Evolutionary conservation across 2,888 invertebrate species (phyloP), one percentile per base, ranked within the genome.

Genomic region (Sphaerophoria rueppellii): DNA sequence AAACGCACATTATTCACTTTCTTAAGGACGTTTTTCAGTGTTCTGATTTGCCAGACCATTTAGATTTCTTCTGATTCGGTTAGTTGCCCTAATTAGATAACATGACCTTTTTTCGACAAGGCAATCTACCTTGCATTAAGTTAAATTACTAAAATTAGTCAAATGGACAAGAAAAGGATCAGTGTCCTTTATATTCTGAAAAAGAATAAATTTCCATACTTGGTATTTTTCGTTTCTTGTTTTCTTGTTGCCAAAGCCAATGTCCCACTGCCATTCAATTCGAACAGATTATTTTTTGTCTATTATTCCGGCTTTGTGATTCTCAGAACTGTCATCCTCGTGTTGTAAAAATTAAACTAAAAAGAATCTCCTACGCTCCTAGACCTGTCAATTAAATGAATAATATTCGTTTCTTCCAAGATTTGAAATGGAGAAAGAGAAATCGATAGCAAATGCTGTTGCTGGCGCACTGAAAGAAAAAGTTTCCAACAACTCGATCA

Each of bases 301-400:
- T 79, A 74, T 35, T 58, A 70, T 58, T 48, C 60, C 37, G 34
- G 61, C 61, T 37, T 80, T 75, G 72, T 83, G 67, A 83, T 24
- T 24, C 24, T 24, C 24, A 24, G 24, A 83, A 83, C 80, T 57
- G 67, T 71, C 69, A 63, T 61, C 71, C n/a, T 24, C 43, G 54
- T 67, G 24, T 24, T 9, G 40, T 9, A 40, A 40, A 40, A 60
- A 60, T 11, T 24, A 24, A 24, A 12, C 9, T 9, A 24, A 9
- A 43, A 40, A 60, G 40, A 43, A 43, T 24, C 24, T n/a, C 37
- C 46, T 48, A 70, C 70, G 4, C 40, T 43, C 12, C 24, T 24
- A 24, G 24, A 24, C 14, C 80, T 76, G 83, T 69, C 83, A 80
- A 80, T 72, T 83, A 80, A 71, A 83, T 52, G 61, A 75, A 43